Evolutionary conservation across 2,113 vertebrate species (phyloP).

Genomic region (Hassar affinis): DNA sequence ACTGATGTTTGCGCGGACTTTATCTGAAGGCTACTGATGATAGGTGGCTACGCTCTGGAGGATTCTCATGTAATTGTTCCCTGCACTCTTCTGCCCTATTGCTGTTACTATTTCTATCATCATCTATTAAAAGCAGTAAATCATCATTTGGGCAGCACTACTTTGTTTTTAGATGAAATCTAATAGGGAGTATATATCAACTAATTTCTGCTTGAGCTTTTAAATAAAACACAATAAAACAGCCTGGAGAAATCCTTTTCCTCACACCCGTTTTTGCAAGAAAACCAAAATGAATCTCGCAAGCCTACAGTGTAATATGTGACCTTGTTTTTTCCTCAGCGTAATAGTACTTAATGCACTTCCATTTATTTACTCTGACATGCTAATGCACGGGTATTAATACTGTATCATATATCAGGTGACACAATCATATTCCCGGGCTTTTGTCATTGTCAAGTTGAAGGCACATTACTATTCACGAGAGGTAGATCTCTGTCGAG

Average conservation of each 20-base stretch:
- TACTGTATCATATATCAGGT: slow-evolving; percentile 39
- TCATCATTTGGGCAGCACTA: slow-evolving; percentile 15
- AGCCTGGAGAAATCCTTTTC: background rate
- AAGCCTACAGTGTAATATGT: too few species aligned
- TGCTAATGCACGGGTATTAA: slow-evolving; percentile 44
- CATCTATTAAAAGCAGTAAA: slow-evolving; percentile 39
- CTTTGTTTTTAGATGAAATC: background rate
- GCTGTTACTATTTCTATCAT: slow-evolving; percentile 19
- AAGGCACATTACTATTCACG: slow-evolving; percentile 38
- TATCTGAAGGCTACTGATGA: slow-evolving; percentile 47
- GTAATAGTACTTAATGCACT: slow-evolving; percentile 40
- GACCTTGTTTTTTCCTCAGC: background rate
- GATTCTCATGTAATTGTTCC: slow-evolving; percentile 44
- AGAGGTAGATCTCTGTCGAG: slow-evolving; percentile 28
- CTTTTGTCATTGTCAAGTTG: slow-evolving; percentile 42
- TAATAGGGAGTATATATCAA: background rate
- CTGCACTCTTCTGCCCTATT: slow-evolving; percentile 35
- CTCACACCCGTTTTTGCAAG: background rate
- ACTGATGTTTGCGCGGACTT: slow-evolving; percentile 36
- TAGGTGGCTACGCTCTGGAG: slow-evolving; percentile 45
- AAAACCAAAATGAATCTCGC: background rate
- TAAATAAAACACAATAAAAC: slow-evolving; percentile 7
- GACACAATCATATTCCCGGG: slow-evolving; percentile 23
- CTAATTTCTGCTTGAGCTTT: slow-evolving; percentile 3
- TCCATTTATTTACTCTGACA: slow-evolving; percentile 50